Base-by-base conservation (phyloP, 2,888 invertebrate species). In the Troides helena region DNA sequence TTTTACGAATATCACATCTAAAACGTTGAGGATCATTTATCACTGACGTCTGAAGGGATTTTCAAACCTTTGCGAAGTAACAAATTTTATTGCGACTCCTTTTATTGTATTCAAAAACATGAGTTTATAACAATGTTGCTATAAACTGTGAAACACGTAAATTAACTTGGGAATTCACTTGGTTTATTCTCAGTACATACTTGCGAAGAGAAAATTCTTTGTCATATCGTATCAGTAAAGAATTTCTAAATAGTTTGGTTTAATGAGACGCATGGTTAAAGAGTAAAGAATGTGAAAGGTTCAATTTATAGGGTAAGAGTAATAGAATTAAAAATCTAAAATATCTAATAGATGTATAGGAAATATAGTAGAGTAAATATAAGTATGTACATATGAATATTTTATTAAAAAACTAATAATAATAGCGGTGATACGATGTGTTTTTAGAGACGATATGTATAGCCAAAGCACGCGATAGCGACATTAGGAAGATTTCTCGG, bases 21-120 rank as follows among this genome's bases (percentile, higher is more conserved):
- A 46, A 57, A 62, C 65, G 43, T 43, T 58, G 65, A 58, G 25
- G 46, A 36, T 58, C 62, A 69, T 69, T 69, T 66, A 69, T 69
- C 66, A 66, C 69, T n/a, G 62, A 62, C 62, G 57, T 66, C 65
- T 69, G 50, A 69, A 69, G 69, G 66, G 69, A 69, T 69, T 69
- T 69, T 65, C 30, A 62, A 53, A 65, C 57, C 57, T 62, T 61
- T 56, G 58, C 53, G 25, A 65, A 65, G 60, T 69, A 69, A 62
- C 66, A 69, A 66, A 66, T 69, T 69, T 66, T 69, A 69, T 69
- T 69, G 50, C 58, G 53, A 18, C 64, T 65, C 25, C 43, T 68
- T 60, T 68, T 63, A 63, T 58, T 46, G 63, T 53, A 53, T 61
- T 21, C 39, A 60, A 67, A 36, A 2, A 14, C 14, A 25, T 23